Evolutionary conservation across 2,113 vertebrate genomes (phyloP), one percentile per base, ranked within the genome.

Genomic region (Eulemur macaco): DNA sequence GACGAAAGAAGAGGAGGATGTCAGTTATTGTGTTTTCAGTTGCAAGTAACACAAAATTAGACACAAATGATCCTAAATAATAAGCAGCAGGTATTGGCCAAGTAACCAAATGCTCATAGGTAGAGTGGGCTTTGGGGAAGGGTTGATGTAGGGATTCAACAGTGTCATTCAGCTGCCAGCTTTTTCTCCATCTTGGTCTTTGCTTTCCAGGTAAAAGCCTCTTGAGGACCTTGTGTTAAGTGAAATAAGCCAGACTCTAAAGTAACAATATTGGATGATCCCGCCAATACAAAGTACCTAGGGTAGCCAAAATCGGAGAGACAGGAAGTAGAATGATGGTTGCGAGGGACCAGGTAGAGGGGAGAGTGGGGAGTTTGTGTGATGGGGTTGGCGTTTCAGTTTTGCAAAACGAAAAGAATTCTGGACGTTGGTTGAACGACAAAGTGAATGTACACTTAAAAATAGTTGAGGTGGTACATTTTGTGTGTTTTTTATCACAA

Each of bases 1-100:
- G n/a, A 66, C 34, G 74, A 78, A 71, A 81, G 29, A 77, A 91
- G 60, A 27, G 20, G 15, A 92, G 34, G 47, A 17, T 69, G 58
- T 89, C 50, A 73, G 14, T 81, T 85, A 73, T 39, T 47, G 21
- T 42, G 10, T 87, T 94, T 91, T 94, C 82, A 86, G 23, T 81
- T 86, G 5, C 23, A 94, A 94, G n/a, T 58, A 82, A n/a, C 60
- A 86, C 66, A 83, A 96, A 78, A 92, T 94, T 64, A 94, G 45
- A 50, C 20, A 74, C 20, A 77, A 92, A 77, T 89, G n/a, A 52
- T 3, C 37, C 74, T 69, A 54, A 76, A 54, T 78, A 89, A 60
- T 89, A 90, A 86, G 31, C 47, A 15, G 58, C 64, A 39, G 83
- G 58, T n/a, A 52, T 60, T 47, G 47, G 12, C 25, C 58, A 76